Conservation (phyloP, 2,888 invertebrate genomes). For the Auanema freiburgensis region DNA sequence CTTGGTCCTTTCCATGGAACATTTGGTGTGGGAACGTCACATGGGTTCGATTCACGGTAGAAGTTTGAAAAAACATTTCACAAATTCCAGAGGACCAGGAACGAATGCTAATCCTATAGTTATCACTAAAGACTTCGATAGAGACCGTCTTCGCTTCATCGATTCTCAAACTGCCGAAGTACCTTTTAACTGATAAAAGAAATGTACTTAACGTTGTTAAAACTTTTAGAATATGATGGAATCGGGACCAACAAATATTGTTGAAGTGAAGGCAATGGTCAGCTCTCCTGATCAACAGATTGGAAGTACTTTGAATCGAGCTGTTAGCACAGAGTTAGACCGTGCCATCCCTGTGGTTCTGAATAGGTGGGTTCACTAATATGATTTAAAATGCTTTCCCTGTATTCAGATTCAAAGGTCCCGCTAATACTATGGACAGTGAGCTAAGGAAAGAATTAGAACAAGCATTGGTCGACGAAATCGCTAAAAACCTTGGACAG, state of each 20-base stretch:
- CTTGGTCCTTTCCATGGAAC: slow-evolving; percentile 33
- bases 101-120: slow-evolving; percentile 37
- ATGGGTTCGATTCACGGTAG: slow-evolving; percentile 18
- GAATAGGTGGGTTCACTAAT: slow-evolving; percentile 20
- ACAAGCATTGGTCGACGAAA: slow-evolving; percentile 39
- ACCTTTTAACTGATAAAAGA: neutral
- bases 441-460: slow-evolving; percentile 41
- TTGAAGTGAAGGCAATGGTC: slow-evolving; percentile 48
- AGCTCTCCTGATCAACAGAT: slow-evolving; percentile 35
- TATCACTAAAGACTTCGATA: slow-evolving; percentile 40
- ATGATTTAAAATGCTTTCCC: neutral
- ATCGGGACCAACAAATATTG: slow-evolving; percentile 38
- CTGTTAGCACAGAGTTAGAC: slow-evolving; percentile 40
- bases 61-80: neutral
- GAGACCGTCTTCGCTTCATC: slow-evolving; percentile 39
- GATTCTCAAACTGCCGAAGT: slow-evolving; percentile 27
- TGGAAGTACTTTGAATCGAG: slow-evolving; percentile 33
- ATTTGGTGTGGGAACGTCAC: slow-evolving; percentile 45
- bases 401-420: slow-evolving; percentile 29
- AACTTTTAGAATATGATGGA: slow-evolving; percentile 21
- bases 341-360: slow-evolving; percentile 46
- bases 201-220: neutral
- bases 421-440: slow-evolving; percentile 29
- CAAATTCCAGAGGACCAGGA: slow-evolving; percentile 27
- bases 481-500: slow-evolving; percentile 40